These are phyloP conservation scores for Tricholaema leucomelas DNA, from an alignment of 2,113 vertebrate species.

Conservation along the genomic window DNA sequence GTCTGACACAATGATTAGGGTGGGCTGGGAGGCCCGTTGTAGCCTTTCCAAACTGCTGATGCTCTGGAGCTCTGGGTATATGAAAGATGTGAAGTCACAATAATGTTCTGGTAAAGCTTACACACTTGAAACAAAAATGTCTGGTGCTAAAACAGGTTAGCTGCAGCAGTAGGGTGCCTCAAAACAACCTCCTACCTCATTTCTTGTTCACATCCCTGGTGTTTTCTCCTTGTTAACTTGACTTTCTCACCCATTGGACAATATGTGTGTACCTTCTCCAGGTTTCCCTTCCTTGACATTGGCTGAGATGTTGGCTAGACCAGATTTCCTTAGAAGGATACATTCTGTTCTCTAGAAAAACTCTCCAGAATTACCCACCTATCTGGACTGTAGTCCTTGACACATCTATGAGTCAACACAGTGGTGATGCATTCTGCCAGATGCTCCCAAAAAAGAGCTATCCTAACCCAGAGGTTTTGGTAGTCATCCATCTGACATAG, in stretches of 20 bases:
- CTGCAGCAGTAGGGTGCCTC: not conserved
- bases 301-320: not conserved
- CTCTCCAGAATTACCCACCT: not conserved
- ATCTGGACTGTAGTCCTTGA: slow-evolving; percentile 14
- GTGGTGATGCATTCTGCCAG: slow-evolving; percentile 31
- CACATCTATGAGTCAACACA: slow-evolving; percentile 29
- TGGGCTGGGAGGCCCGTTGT: not conserved
- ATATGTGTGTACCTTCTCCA: not conserved
- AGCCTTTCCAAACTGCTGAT: not conserved
- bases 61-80: not conserved
- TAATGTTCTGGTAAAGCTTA: not conserved
- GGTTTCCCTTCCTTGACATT: not conserved
- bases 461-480: not conserved
- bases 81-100: not conserved
- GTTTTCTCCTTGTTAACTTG: not conserved
- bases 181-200: not conserved
- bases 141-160: not conserved
- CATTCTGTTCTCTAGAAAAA: not conserved
- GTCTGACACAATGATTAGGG: not conserved
- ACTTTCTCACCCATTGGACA: not conserved
- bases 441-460: not conserved
- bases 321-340: not conserved
- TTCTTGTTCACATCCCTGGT: not conserved
- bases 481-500: slow-evolving; percentile 39
- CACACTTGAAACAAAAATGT: not conserved